Conservation (phyloP, 2,888 invertebrate species). For the Parnassius mnemosyne region DNA sequence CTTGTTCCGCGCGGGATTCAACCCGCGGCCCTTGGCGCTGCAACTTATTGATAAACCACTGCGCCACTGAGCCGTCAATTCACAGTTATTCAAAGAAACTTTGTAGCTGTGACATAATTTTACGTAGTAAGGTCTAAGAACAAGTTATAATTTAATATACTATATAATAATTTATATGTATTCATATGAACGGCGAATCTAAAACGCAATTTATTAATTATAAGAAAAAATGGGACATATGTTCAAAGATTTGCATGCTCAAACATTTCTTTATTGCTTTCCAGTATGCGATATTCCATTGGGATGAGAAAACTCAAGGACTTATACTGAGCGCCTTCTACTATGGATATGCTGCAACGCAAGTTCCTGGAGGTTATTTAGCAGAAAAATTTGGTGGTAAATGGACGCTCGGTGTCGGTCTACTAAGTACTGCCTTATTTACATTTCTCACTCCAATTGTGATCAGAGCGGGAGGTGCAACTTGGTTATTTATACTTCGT, state of each 20-base stretch:
- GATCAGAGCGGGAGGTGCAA: constrained; percentile 78
- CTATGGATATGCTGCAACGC: constrained; percentile 91
- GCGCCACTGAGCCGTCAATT: too few species aligned
- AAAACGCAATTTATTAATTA: too few species aligned
- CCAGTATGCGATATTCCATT: constrained; percentile 78
- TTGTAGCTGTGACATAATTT: too few species aligned
- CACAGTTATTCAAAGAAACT: too few species aligned
- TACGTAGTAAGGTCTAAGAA: too few species aligned
- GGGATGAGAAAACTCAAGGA: constrained; percentile 86
- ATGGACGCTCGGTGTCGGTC: constrained; percentile 90
- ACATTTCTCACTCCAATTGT: constrained; percentile 89
- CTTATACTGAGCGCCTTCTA: constrained; percentile 90
- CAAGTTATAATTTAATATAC: too few species aligned
- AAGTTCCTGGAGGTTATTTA: constrained; percentile 90
- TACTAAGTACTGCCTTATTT: constrained; percentile 89
- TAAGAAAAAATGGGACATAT: background rate
- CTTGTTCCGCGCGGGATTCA: too few species aligned
- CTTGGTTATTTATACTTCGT: constrained; percentile 79
- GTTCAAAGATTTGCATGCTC: constrained; percentile 10
- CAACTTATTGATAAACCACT: too few species aligned
- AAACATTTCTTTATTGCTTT: constrained; percentile 34
- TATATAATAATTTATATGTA: too few species aligned
- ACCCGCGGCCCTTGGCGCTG: too few species aligned
- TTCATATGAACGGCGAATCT: too few species aligned
- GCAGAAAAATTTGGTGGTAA: constrained; percentile 93